These are phyloP conservation scores for Netelia melanura DNA, from an alignment of 2,888 invertebrate genomes.

Conservation along the genomic window DNA sequence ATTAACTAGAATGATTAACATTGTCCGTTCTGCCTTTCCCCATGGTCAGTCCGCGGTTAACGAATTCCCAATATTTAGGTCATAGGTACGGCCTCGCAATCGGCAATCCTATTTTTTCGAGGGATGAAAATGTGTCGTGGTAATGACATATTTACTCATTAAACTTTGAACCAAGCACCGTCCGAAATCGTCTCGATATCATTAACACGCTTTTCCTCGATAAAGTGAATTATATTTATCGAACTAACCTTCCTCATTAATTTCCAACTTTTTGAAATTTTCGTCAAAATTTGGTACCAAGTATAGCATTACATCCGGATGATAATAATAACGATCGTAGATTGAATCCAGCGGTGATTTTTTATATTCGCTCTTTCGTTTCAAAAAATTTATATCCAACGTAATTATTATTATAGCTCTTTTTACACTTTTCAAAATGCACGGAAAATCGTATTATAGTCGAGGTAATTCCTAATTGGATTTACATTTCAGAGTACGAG, in stretches of 20 bases:
- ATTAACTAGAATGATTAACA: conserved; percentile 39
- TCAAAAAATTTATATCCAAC: too few relatives aligned
- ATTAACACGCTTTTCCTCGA: too few relatives aligned
- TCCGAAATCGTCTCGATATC: conserved; percentile 3
- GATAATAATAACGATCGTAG: too few relatives aligned
- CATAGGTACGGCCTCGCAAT: conserved; percentile 9
- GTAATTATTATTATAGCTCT: too few relatives aligned
- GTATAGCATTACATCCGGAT: not conserved
- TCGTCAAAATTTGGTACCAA: not conserved
- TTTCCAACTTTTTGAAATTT: not conserved
- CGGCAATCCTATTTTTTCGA: conserved; percentile 18
- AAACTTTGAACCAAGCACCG: not conserved
- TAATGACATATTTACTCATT: too few relatives aligned
- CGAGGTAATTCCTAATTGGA: not conserved
- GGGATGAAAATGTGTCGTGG: not conserved
- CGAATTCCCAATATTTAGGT: not conserved
- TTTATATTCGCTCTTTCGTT: too few relatives aligned
- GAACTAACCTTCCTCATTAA: not conserved
- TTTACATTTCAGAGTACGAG: not conserved
- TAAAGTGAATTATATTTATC: not conserved
- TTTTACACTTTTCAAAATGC: not conserved
- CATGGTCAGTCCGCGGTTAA: not conserved
- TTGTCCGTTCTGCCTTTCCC: not conserved
- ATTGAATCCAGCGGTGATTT: too few relatives aligned
- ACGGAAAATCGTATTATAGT: not conserved